phyloP scores from a whole-genome alignment of 2,113 vertebrate genomes.

The Muscicapa adusta region DNA sequence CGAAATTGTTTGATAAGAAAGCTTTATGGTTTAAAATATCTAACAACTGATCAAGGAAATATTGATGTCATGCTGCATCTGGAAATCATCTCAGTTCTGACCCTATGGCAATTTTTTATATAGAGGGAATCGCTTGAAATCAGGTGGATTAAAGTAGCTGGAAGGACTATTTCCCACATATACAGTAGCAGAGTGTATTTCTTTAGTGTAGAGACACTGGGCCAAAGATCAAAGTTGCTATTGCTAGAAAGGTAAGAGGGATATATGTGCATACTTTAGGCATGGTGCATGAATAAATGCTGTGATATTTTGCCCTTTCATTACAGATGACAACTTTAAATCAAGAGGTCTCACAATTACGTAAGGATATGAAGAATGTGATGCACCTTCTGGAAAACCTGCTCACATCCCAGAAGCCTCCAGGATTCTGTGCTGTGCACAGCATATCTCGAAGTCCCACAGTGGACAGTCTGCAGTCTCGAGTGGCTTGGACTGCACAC shows the following conservation, averaged over 20 bases:
- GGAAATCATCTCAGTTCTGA: not conserved
- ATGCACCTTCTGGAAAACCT: constrained; percentile 75
- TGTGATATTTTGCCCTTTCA: not conserved
- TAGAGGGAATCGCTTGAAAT: not conserved
- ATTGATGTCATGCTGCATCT: not conserved
- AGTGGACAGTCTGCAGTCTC: constrained; percentile 66
- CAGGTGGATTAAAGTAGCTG: not conserved
- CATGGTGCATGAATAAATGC: not conserved
- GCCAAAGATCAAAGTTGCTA: not conserved
- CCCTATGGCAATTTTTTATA: not conserved
- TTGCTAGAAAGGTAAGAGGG: not conserved
- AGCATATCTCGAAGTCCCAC: constrained; percentile 58
- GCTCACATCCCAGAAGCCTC: constrained; percentile 59
- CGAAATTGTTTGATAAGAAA: not conserved
- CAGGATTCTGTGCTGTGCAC: constrained; percentile 67
- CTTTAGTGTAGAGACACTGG: not conserved
- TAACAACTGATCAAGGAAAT: not conserved
- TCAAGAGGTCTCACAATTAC: constrained; percentile 80
- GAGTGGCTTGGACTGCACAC: constrained; percentile 57
- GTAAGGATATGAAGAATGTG: constrained; percentile 78
- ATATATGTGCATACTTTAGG: not conserved
- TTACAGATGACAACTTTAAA: constrained; percentile 73
- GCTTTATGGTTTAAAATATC: not conserved
- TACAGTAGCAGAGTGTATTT: not conserved
- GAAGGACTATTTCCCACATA: not conserved